Conservation (phyloP, 2,113 vertebrate genomes). For the Vanacampus margaritifer region DNA sequence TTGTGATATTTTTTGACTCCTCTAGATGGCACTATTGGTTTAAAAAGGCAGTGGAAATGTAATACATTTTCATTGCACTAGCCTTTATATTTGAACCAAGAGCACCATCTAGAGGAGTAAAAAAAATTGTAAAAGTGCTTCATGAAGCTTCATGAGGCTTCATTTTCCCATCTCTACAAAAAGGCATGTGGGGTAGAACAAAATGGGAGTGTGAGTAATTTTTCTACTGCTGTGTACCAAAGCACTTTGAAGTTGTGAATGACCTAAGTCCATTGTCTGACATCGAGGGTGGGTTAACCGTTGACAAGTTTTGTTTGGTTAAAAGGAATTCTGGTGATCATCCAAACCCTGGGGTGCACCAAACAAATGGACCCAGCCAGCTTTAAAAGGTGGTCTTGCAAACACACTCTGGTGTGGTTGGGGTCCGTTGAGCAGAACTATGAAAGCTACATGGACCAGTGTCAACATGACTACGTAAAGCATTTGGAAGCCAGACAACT, state of each 20-base stretch:
- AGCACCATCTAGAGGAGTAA: too few species aligned
- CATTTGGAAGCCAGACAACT: neutral
- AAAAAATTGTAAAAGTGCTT: too few species aligned
- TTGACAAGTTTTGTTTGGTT: constrained; percentile 2
- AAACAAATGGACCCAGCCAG: neutral
- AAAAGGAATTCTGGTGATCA: neutral
- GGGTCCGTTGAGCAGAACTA: neutral
- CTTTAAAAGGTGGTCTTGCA: neutral
- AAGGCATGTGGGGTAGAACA: neutral
- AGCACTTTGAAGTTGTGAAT: neutral
- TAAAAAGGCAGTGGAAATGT: too few species aligned
- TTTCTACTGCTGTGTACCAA: neutral
- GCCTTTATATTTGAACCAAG: too few species aligned
- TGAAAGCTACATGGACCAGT: neutral
- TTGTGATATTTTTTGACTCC: too few species aligned
- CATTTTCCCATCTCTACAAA: too few species aligned
- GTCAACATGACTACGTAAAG: neutral
- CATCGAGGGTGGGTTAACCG: neutral
- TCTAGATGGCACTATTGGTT: too few species aligned
- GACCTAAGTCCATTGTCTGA: neutral
- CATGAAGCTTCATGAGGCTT: too few species aligned
- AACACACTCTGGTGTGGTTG: neutral
- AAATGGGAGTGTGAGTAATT: neutral
- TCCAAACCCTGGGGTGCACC: neutral
- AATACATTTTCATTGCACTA: too few species aligned